These are phyloP conservation scores for Aproaerema taeniolella DNA, from an alignment of 2,888 invertebrate species.

Conservation along the genomic window DNA sequence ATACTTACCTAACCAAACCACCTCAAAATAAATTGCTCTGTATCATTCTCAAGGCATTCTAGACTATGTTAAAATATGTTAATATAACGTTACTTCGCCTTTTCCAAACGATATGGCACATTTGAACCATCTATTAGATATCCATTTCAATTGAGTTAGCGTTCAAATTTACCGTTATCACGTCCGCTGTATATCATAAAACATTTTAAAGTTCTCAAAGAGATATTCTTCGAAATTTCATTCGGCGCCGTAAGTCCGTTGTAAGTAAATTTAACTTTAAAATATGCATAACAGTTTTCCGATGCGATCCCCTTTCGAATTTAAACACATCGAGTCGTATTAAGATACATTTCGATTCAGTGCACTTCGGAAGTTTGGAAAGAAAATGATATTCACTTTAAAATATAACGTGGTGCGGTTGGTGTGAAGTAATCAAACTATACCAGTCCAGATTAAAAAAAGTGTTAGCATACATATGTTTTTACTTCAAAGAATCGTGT, in stretches of 20 bases:
- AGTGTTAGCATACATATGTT: no score
- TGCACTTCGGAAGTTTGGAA: conserved; percentile 50
- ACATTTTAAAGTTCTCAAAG: conserved; percentile 63
- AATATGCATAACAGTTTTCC: conserved; percentile 78
- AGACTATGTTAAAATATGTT: no score
- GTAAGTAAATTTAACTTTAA: conserved; percentile 76
- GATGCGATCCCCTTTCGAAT: conserved; percentile 69
- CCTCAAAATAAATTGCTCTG: no score
- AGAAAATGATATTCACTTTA: conserved; percentile 46
- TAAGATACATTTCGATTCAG: conserved; percentile 73
- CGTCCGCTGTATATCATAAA: conserved; percentile 60
- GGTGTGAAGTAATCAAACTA: not conserved
- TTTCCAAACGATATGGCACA: no score
- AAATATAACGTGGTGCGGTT: conserved; percentile 11
- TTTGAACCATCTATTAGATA: no score
- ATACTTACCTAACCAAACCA: no score
- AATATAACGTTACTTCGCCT: no score
- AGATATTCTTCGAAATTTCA: conserved; percentile 57
- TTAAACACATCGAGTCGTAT: conserved; percentile 72
- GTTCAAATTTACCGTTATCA: conserved; percentile 47
- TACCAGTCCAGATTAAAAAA: no score
- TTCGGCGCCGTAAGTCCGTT: conserved; percentile 43
- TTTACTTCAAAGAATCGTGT: no score
- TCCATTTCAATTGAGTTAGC: conserved; percentile 39
- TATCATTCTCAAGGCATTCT: no score